Evolutionary conservation across 2,113 vertebrate species (phyloP), one percentile per base, ranked within the genome.

Genomic region (Eurystomus gularis): DNA sequence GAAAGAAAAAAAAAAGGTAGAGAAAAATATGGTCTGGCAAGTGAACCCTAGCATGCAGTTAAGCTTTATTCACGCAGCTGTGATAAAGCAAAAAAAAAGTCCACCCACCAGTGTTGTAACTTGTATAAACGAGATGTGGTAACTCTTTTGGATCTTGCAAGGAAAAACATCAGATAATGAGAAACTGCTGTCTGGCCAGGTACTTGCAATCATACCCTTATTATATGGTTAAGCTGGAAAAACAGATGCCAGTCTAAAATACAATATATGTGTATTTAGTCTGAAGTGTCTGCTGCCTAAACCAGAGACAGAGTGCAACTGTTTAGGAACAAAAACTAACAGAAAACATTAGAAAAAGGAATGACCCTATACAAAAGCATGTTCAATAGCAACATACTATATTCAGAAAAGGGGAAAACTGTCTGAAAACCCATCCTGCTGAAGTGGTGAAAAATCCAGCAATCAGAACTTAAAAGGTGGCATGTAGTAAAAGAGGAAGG

Each of bases 11-110:
- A 23, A 17, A 33, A 24, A 28, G 64, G 26, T 9, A 39, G 68
- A 69, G 9, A 75, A 88, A 91, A 88, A 88, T 5, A 12, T 7
- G 75, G 60, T 20, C 84, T 89, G 82, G 82, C 84, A 96, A 91
- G 69, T 54, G 60, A 93, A 95, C 7, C 23, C 51, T 62, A 54
- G 25, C 60, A 78, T 71, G 31, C n/a, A 95, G 64, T 65, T 37
- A 58, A 28, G 75, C 19, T 37, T 57, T 88, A 82, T 69, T 88
- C 77, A 69, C n/a, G 31, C 42, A 90, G 54, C 42, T 66, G 26
- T 39, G 29, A 42, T 44, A 68, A n/a, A 84, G 20, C 1, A 62
- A 37, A n/a, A 49, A 18, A 82, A 75, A 13, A 61, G 78, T 64
- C 65, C 46, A 81, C 23, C n/a, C n/a, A 82, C 7, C 12, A 44